A percentile compares a stretch with the other conserved stretches of the same genome.
These are phyloP conservation scores for Paracanthobrama guichenoti DNA, from an alignment of 2,113 vertebrate species.

Conservation along the genomic window DNA sequence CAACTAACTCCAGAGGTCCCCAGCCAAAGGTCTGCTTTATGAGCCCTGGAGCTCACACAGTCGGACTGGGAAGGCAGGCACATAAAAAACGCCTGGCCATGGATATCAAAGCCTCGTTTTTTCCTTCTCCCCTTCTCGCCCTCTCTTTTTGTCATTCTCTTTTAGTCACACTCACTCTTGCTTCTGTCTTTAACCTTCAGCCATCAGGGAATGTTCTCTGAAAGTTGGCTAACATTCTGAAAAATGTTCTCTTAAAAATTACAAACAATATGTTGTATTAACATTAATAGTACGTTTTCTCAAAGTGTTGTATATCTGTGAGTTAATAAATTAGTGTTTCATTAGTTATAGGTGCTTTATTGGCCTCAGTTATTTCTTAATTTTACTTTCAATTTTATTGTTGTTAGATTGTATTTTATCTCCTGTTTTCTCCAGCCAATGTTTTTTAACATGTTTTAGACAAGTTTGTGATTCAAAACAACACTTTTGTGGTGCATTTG, in stretches of 20 bases:
- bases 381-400: too few relatives aligned
- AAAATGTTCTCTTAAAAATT: background rate
- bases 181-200: slow-evolving; percentile 3
- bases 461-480: too few relatives aligned
- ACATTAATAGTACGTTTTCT: background rate
- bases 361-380: too few relatives aligned
- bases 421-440: too few relatives aligned
- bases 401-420: too few relatives aligned
- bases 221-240: background rate
- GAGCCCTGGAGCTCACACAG: slow-evolving; percentile 55
- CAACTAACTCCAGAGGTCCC: slow-evolving; percentile 62
- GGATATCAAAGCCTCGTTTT: slow-evolving; percentile 64
- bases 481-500: too few relatives aligned
- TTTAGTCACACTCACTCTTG: background rate
- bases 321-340: too few relatives aligned
- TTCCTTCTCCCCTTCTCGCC: background rate
- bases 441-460: too few relatives aligned
- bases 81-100: slow-evolving; percentile 59
- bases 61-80: slow-evolving; percentile 55
- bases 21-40: slow-evolving; percentile 65
- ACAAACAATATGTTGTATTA: background rate
- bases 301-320: too few relatives aligned
- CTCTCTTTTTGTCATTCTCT: slow-evolving; percentile 12
- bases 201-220: background rate
- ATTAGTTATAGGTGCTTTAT: too few relatives aligned